These are phyloP conservation scores for Montipora efflorescens DNA, from an alignment of 64 coral and sea anemone genomes.

Conservation along the genomic window DNA sequence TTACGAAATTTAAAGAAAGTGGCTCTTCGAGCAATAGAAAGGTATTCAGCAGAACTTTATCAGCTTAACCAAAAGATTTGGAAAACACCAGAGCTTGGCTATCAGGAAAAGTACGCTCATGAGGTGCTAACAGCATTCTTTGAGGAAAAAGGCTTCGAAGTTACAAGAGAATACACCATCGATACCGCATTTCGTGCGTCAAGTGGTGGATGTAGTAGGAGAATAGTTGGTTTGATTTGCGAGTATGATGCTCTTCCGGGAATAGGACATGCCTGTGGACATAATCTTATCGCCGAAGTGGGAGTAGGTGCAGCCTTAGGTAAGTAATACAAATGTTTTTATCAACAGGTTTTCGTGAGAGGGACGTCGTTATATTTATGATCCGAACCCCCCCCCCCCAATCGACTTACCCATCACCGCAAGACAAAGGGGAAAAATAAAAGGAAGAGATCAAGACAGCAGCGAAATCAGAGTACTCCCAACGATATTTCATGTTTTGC, in stretches of 20 bases:
- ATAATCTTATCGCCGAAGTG: conserved; percentile 79
- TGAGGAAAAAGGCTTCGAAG: conserved; percentile 56
- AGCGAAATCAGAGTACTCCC: too few relatives aligned
- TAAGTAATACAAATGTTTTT: background rate
- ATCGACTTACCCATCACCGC: too few relatives aligned
- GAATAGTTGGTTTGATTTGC: conserved; percentile 70
- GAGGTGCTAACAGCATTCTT: conserved; percentile 55
- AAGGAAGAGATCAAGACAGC: too few relatives aligned
- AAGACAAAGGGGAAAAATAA: too few relatives aligned
- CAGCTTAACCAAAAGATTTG: conserved; percentile 82
- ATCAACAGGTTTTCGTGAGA: too few relatives aligned
- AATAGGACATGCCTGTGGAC: conserved; percentile 85
- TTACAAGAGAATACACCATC: conserved; percentile 9
- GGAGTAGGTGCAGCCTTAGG: conserved; percentile 73
- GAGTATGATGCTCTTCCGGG: conserved; percentile 83
- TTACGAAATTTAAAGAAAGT: conserved; percentile 37
- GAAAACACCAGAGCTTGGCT: conserved; percentile 76
- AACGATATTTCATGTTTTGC: too few relatives aligned
- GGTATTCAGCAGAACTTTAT: conserved; percentile 42
- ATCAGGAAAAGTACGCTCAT: conserved; percentile 77
- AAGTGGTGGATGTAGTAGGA: conserved; percentile 12
- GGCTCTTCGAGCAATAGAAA: conserved; percentile 61
- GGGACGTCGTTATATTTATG: too few relatives aligned
- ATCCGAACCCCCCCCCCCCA: too few relatives aligned
- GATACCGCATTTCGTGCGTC: conserved; percentile 80